Evolutionary conservation across 2,888 invertebrate genomes (phyloP).

Genomic region (Drosophila tripunctata): DNA sequence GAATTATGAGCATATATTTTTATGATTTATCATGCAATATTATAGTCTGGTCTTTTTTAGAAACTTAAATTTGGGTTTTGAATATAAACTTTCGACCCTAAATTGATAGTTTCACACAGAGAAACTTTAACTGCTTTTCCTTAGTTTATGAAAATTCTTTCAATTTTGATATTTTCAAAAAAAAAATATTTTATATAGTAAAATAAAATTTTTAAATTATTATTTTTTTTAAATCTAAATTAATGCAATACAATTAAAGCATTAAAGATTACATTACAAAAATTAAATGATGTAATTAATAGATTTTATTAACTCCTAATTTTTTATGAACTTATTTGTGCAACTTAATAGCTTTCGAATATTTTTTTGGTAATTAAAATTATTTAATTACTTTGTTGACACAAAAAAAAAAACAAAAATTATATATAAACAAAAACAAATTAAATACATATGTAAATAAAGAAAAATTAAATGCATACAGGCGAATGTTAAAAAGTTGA

Average conservation of each 20-base stretch:
- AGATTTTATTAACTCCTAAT: neutral
- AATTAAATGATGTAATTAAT: constrained; percentile 12
- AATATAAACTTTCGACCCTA: too few species aligned
- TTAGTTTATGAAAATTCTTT: too few species aligned
- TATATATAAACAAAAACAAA: neutral
- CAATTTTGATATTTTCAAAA: neutral
- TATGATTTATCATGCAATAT: too few species aligned
- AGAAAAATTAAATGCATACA: constrained; percentile 30
- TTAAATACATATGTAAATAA: neutral
- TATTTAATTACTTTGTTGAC: constrained; percentile 27
- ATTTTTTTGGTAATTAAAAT: constrained; percentile 5
- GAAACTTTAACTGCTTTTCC: too few species aligned
- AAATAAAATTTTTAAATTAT: too few species aligned
- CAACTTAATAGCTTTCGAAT: neutral
- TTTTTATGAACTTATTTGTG: constrained; percentile 5
- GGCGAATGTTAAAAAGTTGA: constrained; percentile 56
- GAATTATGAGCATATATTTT: too few species aligned
- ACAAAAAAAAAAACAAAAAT: constrained; percentile 29
- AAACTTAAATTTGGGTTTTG: too few species aligned
- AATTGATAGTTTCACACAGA: too few species aligned
- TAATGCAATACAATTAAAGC: neutral
- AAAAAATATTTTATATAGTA: neutral
- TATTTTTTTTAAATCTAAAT: neutral
- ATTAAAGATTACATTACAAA: too few species aligned
- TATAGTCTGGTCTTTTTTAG: too few species aligned